These are phyloP conservation scores for Procambarus clarkii DNA, from an alignment of 1,140 invertebrate species.

Conservation along the genomic window DNA sequence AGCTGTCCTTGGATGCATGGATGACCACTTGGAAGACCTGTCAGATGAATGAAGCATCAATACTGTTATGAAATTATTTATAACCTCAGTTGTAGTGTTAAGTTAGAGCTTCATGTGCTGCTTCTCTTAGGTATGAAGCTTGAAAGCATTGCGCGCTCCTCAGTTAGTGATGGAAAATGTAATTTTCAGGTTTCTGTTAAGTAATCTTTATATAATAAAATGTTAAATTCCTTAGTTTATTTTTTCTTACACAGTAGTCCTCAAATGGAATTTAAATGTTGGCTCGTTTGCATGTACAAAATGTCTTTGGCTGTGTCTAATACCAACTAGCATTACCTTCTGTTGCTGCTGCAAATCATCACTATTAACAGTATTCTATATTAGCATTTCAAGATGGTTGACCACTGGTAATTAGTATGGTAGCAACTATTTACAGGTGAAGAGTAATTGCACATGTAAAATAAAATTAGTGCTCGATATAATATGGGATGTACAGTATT, in stretches of 20 bases:
- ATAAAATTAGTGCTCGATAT: no score
- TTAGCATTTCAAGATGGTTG: no score
- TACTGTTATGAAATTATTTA: not conserved
- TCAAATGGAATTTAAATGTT: no score
- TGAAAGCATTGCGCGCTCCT: conserved; percentile 9
- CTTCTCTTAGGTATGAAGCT: conserved; percentile 42
- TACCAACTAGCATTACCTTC: no score
- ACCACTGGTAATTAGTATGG: no score
- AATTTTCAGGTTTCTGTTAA: conserved; percentile 54
- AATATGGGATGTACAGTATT: no score
- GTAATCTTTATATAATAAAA: conserved; percentile 66
- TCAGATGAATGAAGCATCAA: not conserved
- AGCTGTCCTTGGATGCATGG: not conserved
- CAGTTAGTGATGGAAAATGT: conserved; percentile 36
- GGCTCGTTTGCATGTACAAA: no score
- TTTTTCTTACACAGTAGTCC: not conserved
- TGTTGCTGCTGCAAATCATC: no score
- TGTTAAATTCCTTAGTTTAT: not conserved
- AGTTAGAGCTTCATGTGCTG: conserved; percentile 38
- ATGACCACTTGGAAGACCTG: not conserved
- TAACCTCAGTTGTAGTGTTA: conserved; percentile 4
- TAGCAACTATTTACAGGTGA: no score
- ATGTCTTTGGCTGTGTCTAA: no score
- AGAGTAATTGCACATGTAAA: no score
- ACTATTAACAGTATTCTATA: no score